phyloP scores from a whole-genome alignment of 2,113 vertebrate genomes.

The Psettodes erumei region DNA sequence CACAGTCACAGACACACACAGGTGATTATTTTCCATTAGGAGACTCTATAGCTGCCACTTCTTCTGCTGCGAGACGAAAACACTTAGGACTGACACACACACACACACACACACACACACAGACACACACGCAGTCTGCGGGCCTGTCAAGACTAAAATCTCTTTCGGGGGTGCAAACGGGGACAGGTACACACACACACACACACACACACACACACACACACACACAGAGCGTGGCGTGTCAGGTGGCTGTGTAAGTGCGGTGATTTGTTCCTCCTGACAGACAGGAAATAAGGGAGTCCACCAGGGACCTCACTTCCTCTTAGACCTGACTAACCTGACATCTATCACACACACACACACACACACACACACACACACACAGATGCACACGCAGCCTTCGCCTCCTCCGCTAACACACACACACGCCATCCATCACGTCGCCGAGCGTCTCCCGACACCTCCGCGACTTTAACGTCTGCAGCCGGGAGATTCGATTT shows the following conservation, averaged over 20 bases:
- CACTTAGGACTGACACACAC: constrained; percentile 41
- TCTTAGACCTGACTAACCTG: constrained; percentile 68
- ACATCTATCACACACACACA: constrained; percentile 57
- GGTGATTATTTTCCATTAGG: constrained; percentile 62
- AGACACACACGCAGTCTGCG: constrained; percentile 28
- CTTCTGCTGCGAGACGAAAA: constrained; percentile 39
- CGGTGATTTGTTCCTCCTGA: constrained; percentile 71
- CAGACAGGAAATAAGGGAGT: constrained; percentile 75
- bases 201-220: constrained; percentile 8
- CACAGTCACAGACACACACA: constrained; percentile 38
- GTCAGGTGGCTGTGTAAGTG: constrained; percentile 50
- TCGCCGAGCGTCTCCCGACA: constrained; percentile 18
- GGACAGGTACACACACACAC: constrained; percentile 25
- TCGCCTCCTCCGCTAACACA: constrained; percentile 13
- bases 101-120: constrained; percentile 30
- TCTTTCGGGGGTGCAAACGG: constrained; percentile 24
- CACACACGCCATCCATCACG: constrained; percentile 23
- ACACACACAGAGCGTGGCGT: constrained; percentile 18
- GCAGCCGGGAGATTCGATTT: constrained; percentile 40
- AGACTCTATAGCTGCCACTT: constrained; percentile 29
- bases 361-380: constrained; percentile 2
- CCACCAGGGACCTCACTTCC: constrained; percentile 69
- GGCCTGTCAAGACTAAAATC: constrained; percentile 37
- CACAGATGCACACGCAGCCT: constrained; percentile 1
- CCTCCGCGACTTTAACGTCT: constrained; percentile 4